Evolutionary conservation across 2,113 vertebrate species (phyloP), one percentile per base, ranked within the genome.

Genomic region (Eretmochelys imbricata): DNA sequence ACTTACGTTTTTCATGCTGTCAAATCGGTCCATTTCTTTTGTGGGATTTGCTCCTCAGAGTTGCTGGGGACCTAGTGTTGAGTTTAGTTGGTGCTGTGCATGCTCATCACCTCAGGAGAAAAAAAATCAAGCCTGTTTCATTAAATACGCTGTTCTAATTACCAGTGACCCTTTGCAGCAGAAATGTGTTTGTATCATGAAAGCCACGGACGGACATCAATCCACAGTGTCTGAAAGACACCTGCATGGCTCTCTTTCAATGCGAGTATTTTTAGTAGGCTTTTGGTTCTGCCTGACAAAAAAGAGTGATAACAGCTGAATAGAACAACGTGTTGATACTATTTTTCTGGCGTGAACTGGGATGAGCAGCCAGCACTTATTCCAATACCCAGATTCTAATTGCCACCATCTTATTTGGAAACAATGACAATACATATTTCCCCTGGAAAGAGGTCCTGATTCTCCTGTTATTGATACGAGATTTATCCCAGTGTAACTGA

Each of bases 351-450:
- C 89, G 85, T 10, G 91, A 94, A 93, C 93, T 89, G 57, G 49
- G 84, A 3, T 72, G 90, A 86, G 42, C 29, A 42, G 49, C 62
- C 89, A 87, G 42, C 22, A 31, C 51, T 80, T 57, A 88, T 92
- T 95, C 83, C 79, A 94, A 38, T 85, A 96, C 80, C 92, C 80
- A 90, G 31, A 48, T 95, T 91, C 96, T 95, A 95, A 95, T 25
- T 93, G 55, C 50, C 13, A 86, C 75, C 31, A 83, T 65, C 83
- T 96, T 94, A 95, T 95, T 89, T 92, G 85, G 84, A 85, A 95
- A 93, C 93, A 97, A 95, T 96, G 95, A 96, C 85, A 27, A 65
- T 93, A 91, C n/a, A 81, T 14, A 59, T 35, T 35, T 62, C 27
- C 57, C 65, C 81, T 88, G 38, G 55, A 89, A 84, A 93, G 24